Evolutionary conservation across 2,888 invertebrate species (phyloP), one percentile per base, ranked within the genome.

Genomic region (Pemphredon lugubris): DNA sequence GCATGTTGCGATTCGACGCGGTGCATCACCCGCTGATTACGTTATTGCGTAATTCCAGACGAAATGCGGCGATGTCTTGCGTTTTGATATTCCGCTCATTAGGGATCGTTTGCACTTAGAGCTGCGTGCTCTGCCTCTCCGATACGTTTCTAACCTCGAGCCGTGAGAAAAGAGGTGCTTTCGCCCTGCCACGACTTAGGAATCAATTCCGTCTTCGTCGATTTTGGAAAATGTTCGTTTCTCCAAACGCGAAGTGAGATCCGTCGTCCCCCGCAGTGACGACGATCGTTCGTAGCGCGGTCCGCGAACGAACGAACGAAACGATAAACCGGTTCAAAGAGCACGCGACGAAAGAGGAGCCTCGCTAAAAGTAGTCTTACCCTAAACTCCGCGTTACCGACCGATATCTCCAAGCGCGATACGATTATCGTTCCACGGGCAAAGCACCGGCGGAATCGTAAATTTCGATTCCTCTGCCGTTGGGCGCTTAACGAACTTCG

Each of bases 1-100:
- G 53, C 58, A 58, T 40, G 34, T 16, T 39, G 44, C 77, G 67
- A 67, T 73, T 51, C 63, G 68, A 69, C 47, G 57, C 34, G 45
- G 34, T 48, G 68, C 75, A 65, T 68, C 70, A 65, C 63, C 61
- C 65, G 67, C 57, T 70, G 75, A 83, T 83, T 83, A 77, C 75
- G 76, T 83, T 83, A 82, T 83, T 80, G 74, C 81, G 77, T 71
- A 77, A 78, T 75, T 68, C 70, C 72, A 63, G 48, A 59, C 71
- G 48, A 65, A 61, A 59, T 61, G 54, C 57, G 20, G 0, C 51
- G 50, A 23, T 40, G 30, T 47, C 51, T 55, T n/a, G 65, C 26
- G 59, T 48, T 44, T 73, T 42, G 64, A 71, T 73, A 71, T 66
- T 61, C 71, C 66, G 51, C 71, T 71, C 73, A 73, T 73, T 73